A percentile compares a stretch with the other conserved stretches of the same genome.
phyloP scores from a whole-genome alignment of 2,888 invertebrate species.

The Drosophila subquinaria region DNA sequence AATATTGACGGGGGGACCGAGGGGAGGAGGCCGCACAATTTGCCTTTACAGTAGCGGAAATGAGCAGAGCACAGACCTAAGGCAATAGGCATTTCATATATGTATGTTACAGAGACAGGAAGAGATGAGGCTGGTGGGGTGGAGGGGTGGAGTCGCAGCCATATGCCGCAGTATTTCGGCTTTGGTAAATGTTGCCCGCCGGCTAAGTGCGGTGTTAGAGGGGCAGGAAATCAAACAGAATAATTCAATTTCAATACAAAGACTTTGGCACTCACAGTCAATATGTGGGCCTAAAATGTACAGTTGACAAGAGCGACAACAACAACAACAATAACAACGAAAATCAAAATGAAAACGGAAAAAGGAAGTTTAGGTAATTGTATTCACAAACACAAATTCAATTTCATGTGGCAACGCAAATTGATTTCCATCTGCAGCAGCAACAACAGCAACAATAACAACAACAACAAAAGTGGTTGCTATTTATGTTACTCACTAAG shows the following conservation, averaged over 20 bases:
- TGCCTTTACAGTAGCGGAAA: conserved; percentile 61
- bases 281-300: conserved; percentile 25
- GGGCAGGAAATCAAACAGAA: conserved; percentile 81
- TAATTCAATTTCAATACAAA: conserved; percentile 82
- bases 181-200: conserved; percentile 57
- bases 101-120: conserved; percentile 2
- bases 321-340: conserved; percentile 16
- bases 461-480: conserved; percentile 32
- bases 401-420: conserved; percentile 74
- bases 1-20: not conserved
- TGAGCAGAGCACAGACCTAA: conserved; percentile 53
- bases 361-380: conserved; percentile 81
- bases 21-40: conserved; percentile 38
- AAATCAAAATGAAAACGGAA: conserved; percentile 34
- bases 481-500: conserved; percentile 2
- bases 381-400: conserved; percentile 78
- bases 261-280: conserved; percentile 51
- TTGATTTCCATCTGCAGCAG: conserved; percentile 64
- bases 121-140: not conserved
- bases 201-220: conserved; percentile 26
- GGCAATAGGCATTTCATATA: conserved; percentile 49
- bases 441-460: conserved; percentile 17
- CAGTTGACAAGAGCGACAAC: conserved; percentile 39
- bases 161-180: conserved; percentile 72
- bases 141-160: conserved; percentile 26